Percentiles rank a stretch among this genome's conserved stretches.
phyloP scores from a whole-genome alignment of 64 coral and sea anemone genomes.

The Montipora cactus region DNA sequence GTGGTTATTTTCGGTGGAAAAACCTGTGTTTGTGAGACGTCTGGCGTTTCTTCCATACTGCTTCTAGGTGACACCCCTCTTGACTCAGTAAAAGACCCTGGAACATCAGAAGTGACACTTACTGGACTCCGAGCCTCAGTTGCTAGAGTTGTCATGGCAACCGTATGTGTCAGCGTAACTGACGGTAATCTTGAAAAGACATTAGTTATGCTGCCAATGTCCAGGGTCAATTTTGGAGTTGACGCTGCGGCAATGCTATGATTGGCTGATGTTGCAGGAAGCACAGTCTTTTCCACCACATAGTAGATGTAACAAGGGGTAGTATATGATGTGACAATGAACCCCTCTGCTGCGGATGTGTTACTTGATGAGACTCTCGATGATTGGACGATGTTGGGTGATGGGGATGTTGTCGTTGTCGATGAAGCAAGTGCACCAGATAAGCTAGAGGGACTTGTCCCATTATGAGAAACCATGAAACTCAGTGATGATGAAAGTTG shows the following conservation, averaged over 20 bases:
- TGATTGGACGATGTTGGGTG: neutral
- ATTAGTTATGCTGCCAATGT: neutral
- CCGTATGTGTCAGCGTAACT: constrained; percentile 11
- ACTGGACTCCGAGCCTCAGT: neutral
- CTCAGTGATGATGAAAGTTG: neutral
- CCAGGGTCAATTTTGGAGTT: constrained; percentile 6
- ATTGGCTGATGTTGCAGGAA: constrained; percentile 25
- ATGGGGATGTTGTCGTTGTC: neutral
- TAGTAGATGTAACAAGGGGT: constrained; percentile 70
- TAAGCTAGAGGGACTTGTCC: neutral
- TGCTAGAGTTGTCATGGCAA: constrained; percentile 21
- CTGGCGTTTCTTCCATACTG: neutral
- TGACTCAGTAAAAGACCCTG: neutral
- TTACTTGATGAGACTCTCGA: neutral
- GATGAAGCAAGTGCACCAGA: neutral
- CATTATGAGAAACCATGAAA: neutral
- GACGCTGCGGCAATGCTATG: neutral
- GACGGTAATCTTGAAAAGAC: neutral
- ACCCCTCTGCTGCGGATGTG: constrained; percentile 23
- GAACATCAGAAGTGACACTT: neutral
- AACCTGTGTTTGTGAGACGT: neutral
- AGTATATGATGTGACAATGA: constrained; percentile 46
- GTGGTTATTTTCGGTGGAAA: neutral
- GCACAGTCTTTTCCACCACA: constrained; percentile 43
- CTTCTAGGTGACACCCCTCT: neutral